Percentiles rank a stretch among this genome's conserved stretches.
These are phyloP conservation scores for Anser brachyrhynchus DNA, from an alignment of 2,113 vertebrate genomes.

Conservation along the genomic window DNA sequence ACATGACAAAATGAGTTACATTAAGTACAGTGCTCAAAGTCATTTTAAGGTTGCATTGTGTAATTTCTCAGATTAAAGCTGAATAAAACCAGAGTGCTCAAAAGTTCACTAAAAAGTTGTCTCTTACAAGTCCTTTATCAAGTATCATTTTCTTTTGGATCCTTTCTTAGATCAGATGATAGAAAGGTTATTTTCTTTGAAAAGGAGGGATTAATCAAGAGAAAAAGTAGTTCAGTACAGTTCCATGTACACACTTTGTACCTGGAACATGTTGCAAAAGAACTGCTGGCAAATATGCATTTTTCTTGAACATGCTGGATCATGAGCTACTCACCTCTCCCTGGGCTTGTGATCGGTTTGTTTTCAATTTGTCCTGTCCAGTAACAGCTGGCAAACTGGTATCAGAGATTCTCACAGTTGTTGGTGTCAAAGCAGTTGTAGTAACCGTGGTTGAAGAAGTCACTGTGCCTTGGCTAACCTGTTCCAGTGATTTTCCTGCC, in stretches of 20 bases:
- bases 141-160: background rate
- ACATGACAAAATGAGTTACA: background rate
- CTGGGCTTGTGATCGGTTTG: slow-evolving; percentile 76
- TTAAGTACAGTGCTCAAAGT: background rate
- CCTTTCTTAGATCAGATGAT: background rate
- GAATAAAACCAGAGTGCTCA: background rate
- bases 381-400: slow-evolving; percentile 78
- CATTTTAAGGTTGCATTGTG: background rate
- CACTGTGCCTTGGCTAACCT: slow-evolving; percentile 76
- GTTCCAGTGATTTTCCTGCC: slow-evolving; percentile 80
- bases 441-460: slow-evolving; percentile 78
- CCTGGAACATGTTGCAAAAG: background rate
- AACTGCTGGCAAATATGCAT: background rate
- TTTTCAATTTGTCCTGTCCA: slow-evolving; percentile 82
- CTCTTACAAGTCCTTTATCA: background rate
- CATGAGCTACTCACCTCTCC: slow-evolving; percentile 85
- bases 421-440: slow-evolving; percentile 82
- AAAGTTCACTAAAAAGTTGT: background rate
- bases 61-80: background rate
- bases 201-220: background rate
- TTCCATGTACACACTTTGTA: background rate
- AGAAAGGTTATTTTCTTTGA: background rate
- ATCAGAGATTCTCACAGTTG: slow-evolving; percentile 84
- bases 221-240: background rate
- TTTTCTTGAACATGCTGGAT: background rate